These are phyloP conservation scores for Thalassophryne amazonica DNA, from an alignment of 2,797 vertebrate species.

Conservation along the genomic window DNA sequence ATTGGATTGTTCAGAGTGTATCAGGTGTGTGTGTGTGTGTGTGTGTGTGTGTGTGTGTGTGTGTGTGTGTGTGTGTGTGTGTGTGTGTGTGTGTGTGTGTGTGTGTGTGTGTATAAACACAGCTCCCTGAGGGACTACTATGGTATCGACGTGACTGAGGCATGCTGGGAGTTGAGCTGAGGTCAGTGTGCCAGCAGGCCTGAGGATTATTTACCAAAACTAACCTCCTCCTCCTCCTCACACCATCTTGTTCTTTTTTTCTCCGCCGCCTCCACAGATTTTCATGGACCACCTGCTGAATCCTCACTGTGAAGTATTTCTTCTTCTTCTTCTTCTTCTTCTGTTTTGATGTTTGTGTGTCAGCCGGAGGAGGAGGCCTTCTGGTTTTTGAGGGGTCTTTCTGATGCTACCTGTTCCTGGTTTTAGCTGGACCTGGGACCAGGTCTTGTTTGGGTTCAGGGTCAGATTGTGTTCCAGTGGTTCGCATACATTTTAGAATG, in stretches of 20 bases:
- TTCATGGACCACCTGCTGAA: too few relatives aligned
- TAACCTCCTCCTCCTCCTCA: neutral
- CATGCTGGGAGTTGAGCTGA: conserved; percentile 34
- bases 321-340: neutral
- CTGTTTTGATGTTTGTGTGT: neutral
- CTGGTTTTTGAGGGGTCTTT: too few relatives aligned
- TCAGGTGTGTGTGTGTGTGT: conserved; percentile 1
- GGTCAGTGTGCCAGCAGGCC: conserved; percentile 43
- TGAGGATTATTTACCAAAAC: conserved; percentile 27
- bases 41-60: neutral
- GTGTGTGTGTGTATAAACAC: neutral
- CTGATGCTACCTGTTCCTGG: too few relatives aligned
- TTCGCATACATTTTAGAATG: too few relatives aligned
- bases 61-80: neutral
- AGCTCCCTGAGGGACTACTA: neutral
- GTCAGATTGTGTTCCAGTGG: too few relatives aligned
- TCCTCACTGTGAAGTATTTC: neutral
- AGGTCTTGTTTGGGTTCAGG: too few relatives aligned
- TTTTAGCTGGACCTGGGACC: too few relatives aligned
- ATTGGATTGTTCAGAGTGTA: conserved; percentile 1
- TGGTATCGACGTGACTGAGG: conserved; percentile 27
- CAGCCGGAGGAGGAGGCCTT: too few relatives aligned
- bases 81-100: neutral
- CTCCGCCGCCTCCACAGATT: too few relatives aligned
- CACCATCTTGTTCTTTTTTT: neutral